A percentile compares a stretch with the other conserved stretches of the same genome.
Conservation (phyloP, 1,140 invertebrate species). For the Choristoneura fumiferana region DNA sequence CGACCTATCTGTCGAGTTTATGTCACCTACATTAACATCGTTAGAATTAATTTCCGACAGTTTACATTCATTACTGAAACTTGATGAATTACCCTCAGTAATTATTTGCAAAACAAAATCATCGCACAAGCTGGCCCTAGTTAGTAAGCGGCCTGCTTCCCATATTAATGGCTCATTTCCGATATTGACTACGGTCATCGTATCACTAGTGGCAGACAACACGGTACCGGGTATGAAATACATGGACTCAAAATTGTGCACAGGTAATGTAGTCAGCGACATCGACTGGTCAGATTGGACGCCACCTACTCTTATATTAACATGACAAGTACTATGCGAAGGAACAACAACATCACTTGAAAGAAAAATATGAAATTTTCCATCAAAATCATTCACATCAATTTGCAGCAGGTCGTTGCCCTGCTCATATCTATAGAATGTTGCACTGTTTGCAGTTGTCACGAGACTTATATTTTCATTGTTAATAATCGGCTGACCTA, state of each 20-base stretch:
- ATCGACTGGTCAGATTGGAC: too few relatives aligned
- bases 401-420: too few relatives aligned
- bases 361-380: too few relatives aligned
- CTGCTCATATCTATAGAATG: too few relatives aligned
- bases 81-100: neutral
- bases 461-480: constrained; percentile 6
- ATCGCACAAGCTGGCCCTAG: too few relatives aligned
- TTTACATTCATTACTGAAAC: neutral
- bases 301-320: too few relatives aligned
- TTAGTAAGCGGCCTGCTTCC: neutral
- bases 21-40: neutral
- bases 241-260: too few relatives aligned
- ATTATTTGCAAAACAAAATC: too few relatives aligned
- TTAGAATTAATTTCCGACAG: neutral
- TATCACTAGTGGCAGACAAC: neutral
- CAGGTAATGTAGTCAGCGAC: too few relatives aligned
- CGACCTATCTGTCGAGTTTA: neutral
- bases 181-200: constrained; percentile 13
- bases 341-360: too few relatives aligned
- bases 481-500: constrained; percentile 19
- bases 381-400: too few relatives aligned
- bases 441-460: constrained; percentile 5
- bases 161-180: constrained; percentile 1
- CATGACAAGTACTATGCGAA: too few relatives aligned
- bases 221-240: constrained; percentile 4